These are phyloP conservation scores for Chlamydotis undulata DNA, from an alignment of 2,113 vertebrate species.

Conservation along the genomic window DNA sequence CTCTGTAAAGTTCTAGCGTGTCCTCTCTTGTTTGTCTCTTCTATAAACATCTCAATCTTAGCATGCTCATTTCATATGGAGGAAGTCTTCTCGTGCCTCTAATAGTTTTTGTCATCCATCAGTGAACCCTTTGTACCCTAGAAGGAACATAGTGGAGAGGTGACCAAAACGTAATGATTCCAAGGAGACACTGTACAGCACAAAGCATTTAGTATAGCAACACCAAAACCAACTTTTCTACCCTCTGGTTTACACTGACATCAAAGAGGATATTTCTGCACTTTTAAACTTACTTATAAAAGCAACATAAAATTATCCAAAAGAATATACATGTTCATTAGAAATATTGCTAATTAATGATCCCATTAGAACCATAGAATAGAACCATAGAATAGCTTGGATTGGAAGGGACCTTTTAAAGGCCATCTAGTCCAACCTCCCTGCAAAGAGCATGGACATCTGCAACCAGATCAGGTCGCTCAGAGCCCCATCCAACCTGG, in stretches of 20 bases:
- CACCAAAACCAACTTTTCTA: background rate
- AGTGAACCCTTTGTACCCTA: background rate
- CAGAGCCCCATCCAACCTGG: no score
- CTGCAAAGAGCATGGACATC: no score
- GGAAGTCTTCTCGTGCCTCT: background rate
- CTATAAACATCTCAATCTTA: conserved; percentile 38
- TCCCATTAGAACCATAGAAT: background rate
- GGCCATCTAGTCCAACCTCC: no score
- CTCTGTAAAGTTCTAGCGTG: background rate
- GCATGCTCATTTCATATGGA: background rate
- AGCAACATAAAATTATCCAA: background rate
- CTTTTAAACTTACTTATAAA: background rate
- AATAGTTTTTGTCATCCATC: background rate
- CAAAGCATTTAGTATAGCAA: background rate
- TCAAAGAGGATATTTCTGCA: background rate
- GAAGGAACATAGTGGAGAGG: background rate
- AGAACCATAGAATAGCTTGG: no score
- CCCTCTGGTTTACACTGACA: background rate
- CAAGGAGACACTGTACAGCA: background rate
- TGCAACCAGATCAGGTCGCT: no score
- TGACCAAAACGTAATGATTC: background rate
- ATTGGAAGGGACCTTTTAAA: no score
- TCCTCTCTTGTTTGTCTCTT: conserved; percentile 34
- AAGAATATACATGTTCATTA: background rate
- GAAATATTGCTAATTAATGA: background rate